These are phyloP conservation scores for Cyprinodon brontotheroides DNA, from an alignment of 2,113 vertebrate species.

Conservation along the genomic window DNA sequence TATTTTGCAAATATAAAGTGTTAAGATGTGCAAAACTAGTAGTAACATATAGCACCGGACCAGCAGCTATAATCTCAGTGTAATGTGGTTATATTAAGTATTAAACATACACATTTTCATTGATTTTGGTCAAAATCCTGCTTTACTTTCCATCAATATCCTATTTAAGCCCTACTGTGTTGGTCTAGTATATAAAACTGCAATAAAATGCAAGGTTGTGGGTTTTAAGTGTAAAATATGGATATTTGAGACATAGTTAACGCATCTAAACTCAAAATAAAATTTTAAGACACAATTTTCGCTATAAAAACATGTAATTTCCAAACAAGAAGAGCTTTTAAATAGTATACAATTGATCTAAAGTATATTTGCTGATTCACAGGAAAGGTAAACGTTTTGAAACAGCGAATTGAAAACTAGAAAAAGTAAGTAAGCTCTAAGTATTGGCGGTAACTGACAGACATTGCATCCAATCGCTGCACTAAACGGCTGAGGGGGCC, in stretches of 20 bases:
- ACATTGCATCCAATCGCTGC: conserved; percentile 52
- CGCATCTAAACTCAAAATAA: not conserved
- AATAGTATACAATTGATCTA: not conserved
- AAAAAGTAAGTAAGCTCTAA: conserved; percentile 16
- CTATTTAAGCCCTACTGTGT: too few species aligned
- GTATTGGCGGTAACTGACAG: conserved; percentile 73
- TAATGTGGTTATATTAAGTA: too few species aligned
- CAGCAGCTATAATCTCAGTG: too few species aligned
- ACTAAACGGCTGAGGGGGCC: conserved; percentile 2
- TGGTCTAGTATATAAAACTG: too few species aligned
- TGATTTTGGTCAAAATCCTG: too few species aligned
- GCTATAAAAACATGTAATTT: not conserved
- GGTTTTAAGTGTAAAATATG: not conserved
- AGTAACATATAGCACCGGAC: too few species aligned
- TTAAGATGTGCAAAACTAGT: too few species aligned
- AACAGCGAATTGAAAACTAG: conserved; percentile 8
- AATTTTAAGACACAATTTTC: not conserved
- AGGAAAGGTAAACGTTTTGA: not conserved
- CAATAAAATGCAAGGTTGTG: too few species aligned
- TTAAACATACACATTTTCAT: too few species aligned
- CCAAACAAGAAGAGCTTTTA: not conserved
- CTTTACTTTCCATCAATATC: too few species aligned
- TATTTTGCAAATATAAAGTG: too few species aligned
- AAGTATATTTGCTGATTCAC: not conserved
- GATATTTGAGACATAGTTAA: not conserved